Base-by-base conservation (phyloP, 35 echinoderm and acorn worm species). In the Patiria miniata region DNA sequence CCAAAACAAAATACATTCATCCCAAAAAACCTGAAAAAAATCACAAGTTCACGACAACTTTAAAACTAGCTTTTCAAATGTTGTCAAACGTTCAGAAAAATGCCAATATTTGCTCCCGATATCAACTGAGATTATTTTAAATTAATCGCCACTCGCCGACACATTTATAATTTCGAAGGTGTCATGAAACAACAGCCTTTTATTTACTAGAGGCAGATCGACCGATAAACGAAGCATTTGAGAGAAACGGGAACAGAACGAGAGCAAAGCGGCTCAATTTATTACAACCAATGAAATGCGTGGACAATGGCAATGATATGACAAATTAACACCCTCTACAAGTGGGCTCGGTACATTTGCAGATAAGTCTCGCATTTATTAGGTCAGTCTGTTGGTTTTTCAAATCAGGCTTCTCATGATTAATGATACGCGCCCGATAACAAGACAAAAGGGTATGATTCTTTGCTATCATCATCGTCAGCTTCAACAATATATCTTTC, bases 151-250 rank as follows among this genome's bases (percentile, higher is more conserved):
- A 47, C 42, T 47, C 12, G 42, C 42, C 12, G 26, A 0, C 65
- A 73, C 65, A 73, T 73, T 73, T 28, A 73, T 73, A 73, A 73
- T 34, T 14, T 7, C 21, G 29, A 73, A 73, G 65, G 65, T 73
- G 65, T 73, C 65, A 73, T 10, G 34, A 32, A 73, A 73, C 65
- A 73, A 73, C 14, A 23, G 34, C 65, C 65, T 26, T 34, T 47
- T 73, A 23, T 73, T 26, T 28, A 73, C 29, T 14, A 22, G 65
- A 73, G 14, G 21, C 26, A 73, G 34, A 7, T 73, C 26, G n/a
- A 73, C 65, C 29, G 65, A 73, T 73, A 73, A 73, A 73, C 2
- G 26, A 60, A 73, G 29, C 65, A 26, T 73, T 73, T 26, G 57
- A 7, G 7, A n/a, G 19, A 26, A n/a, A 18, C 34, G 65, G 34